A percentile compares a stretch with the other conserved stretches of the same genome.
Conservation (phyloP, 1,140 invertebrate genomes). For the Drosophila trapezifrons region DNA sequence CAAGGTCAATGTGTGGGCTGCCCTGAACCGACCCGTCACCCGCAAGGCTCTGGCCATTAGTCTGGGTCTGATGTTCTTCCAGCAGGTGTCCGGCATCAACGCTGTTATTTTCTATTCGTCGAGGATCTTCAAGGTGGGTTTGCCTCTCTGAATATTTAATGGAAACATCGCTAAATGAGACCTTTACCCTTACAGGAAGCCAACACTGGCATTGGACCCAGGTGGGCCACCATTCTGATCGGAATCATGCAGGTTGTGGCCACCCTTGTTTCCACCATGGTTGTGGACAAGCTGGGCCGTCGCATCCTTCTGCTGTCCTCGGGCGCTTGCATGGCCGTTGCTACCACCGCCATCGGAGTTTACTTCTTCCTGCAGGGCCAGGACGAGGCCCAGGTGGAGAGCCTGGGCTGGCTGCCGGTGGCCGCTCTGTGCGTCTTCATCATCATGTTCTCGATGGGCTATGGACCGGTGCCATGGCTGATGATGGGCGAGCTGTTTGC, state of each 20-base stretch:
- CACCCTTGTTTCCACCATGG: constrained; percentile 88
- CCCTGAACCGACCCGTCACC: constrained; percentile 86
- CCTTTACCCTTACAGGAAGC: constrained; percentile 80
- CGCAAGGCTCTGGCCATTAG: constrained; percentile 89
- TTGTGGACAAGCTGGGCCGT: constrained; percentile 92
- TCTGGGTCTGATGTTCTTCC: constrained; percentile 92
- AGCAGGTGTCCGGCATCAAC: constrained; percentile 94
- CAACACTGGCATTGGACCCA: constrained; percentile 85
- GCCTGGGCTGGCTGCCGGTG: constrained; percentile 89
- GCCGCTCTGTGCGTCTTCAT: constrained; percentile 90
- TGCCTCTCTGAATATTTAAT: background rate
- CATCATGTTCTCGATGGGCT: constrained; percentile 90
- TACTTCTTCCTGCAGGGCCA: constrained; percentile 87
- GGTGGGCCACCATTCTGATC: constrained; percentile 89
- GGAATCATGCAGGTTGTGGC: constrained; percentile 91
- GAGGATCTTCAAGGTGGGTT: constrained; percentile 87
- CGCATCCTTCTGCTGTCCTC: constrained; percentile 89
- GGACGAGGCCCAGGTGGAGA: constrained; percentile 84
- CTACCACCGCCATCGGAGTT: constrained; percentile 86
- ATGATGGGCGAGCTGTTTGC: constrained; percentile 91
- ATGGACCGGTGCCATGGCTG: constrained; percentile 92
- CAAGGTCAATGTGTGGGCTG: constrained; percentile 85
- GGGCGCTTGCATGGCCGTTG: constrained; percentile 87
- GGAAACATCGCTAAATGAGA: background rate
- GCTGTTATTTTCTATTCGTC: constrained; percentile 93